A percentile compares a stretch with the other conserved stretches of the same genome.
These are phyloP conservation scores for Acanthosepion pharaonis DNA, from an alignment of 2,888 invertebrate genomes.

Conservation along the genomic window DNA sequence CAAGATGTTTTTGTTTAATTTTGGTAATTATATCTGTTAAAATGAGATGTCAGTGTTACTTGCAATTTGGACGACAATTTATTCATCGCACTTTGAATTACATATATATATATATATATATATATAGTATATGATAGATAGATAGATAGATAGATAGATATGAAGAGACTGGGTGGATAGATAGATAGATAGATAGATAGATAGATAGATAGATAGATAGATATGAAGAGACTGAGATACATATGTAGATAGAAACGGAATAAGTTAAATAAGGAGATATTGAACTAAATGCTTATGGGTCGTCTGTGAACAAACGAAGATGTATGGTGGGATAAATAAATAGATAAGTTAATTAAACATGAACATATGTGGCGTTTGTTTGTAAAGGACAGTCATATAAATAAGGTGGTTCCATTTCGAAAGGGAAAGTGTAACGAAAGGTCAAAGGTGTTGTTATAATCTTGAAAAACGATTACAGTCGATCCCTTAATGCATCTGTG, in stretches of 20 bases:
- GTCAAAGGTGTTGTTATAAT: background rate
- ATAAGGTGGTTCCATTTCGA: background rate
- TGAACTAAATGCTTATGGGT: no score
- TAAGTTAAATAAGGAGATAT: no score
- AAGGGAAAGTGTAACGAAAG: background rate
- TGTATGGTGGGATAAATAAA: background rate
- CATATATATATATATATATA: no score
- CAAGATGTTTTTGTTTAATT: no score
- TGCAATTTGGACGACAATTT: no score
- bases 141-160: no score
- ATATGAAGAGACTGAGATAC: background rate
- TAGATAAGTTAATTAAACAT: background rate
- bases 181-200: background rate
- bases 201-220: background rate
- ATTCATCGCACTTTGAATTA: no score
- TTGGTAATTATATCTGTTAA: no score
- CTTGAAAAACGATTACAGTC: background rate
- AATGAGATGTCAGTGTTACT: no score
- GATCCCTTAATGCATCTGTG: background rate
- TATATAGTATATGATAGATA: no score
- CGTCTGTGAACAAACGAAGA: background rate
- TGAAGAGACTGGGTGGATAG: no score
- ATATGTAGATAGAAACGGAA: no score
- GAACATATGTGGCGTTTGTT: background rate
- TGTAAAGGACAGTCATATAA: background rate